Evolutionary conservation across 2,888 invertebrate species (phyloP).

Genomic region (Ophion costatus): DNA sequence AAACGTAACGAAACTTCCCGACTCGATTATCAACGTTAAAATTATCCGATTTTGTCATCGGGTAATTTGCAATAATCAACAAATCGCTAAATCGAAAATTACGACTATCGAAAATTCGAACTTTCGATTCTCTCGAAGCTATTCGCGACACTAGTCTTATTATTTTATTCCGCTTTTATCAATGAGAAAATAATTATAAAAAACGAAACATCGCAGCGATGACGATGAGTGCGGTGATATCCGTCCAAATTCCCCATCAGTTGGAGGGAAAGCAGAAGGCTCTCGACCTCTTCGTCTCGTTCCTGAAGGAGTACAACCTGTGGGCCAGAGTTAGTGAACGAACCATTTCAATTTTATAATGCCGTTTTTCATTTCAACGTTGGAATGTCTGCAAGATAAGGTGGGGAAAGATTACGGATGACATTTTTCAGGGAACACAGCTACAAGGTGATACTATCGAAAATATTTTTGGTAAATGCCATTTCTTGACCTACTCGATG

Average conservation of each 20-base stretch:
- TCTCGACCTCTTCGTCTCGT: slow-evolving; percentile 90
- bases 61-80: no score
- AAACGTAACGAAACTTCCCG: no score
- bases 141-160: no score
- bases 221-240: slow-evolving; percentile 84
- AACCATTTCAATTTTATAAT: background rate
- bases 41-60: no score
- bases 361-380: background rate
- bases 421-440: no score
- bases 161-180: background rate
- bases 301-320: slow-evolving; percentile 88
- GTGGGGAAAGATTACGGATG: no score
- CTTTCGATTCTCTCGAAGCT: no score
- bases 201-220: slow-evolving; percentile 71
- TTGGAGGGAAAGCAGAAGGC: slow-evolving; percentile 94
- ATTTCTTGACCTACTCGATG: no score
- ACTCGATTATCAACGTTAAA: no score
- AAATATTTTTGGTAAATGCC: no score
- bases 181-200: slow-evolving; percentile 15
- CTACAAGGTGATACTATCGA: no score
- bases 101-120: background rate
- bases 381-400: background rate
- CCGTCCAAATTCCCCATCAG: slow-evolving; percentile 94
- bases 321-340: slow-evolving; percentile 86
- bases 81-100: background rate